Conservation (phyloP, 2,888 invertebrate species). For the Rhingia campestris region DNA sequence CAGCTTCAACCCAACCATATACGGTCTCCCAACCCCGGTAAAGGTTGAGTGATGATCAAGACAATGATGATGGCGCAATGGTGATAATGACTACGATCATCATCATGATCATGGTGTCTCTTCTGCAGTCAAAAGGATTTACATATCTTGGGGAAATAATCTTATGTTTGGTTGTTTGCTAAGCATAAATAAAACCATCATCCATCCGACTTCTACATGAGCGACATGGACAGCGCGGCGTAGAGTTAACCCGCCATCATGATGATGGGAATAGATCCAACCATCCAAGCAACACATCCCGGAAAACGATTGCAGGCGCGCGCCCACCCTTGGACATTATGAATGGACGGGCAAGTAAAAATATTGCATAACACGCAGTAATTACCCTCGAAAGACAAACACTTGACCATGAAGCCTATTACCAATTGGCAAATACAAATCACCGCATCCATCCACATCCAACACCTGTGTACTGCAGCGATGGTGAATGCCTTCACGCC, state of each 20-base stretch:
- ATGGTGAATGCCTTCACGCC: constrained; percentile 56
- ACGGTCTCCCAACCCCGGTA: background rate
- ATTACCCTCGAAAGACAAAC: constrained; percentile 67
- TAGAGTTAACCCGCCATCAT: constrained; percentile 17
- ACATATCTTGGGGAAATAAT: constrained; percentile 36
- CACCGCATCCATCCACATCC: constrained; percentile 70
- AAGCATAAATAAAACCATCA: constrained; percentile 68
- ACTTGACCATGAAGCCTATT: constrained; percentile 70
- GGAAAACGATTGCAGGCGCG: constrained; percentile 43
- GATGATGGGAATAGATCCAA: constrained; percentile 32
- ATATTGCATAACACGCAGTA: constrained; percentile 68
- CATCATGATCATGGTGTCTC: constrained; percentile 17
- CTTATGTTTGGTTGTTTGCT: constrained; percentile 47
- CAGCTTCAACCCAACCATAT: constrained; percentile 8
- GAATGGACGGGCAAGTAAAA: constrained; percentile 32
- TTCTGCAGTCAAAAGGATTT: constrained; percentile 39
- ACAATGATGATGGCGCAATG: background rate
- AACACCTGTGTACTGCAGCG: constrained; percentile 64
- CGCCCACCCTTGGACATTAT: constrained; percentile 26
- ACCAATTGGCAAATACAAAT: constrained; percentile 72
- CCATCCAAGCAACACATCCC: constrained; percentile 26
- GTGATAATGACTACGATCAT: background rate
- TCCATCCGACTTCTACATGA: constrained; percentile 46
- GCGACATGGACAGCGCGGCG: constrained; percentile 1
- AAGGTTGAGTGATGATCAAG: constrained; percentile 6